These are phyloP conservation scores for Ibycter americanus DNA, from an alignment of 2,797 vertebrate species.

Conservation along the genomic window DNA sequence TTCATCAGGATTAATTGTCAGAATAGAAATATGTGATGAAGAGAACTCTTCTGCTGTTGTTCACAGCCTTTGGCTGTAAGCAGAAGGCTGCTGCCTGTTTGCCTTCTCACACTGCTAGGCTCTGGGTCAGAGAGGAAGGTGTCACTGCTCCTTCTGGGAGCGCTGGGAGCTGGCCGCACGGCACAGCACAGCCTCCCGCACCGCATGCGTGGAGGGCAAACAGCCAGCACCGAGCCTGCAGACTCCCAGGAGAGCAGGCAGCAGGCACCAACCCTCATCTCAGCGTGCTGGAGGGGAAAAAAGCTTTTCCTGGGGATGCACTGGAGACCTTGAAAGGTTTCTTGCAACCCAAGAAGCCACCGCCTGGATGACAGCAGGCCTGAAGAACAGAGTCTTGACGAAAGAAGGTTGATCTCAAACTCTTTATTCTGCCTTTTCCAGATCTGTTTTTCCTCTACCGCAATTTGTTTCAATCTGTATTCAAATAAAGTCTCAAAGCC, in stretches of 20 bases:
- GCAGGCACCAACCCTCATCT: background rate
- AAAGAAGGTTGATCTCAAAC: background rate
- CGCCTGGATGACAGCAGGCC: background rate
- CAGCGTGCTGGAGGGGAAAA: too few species aligned
- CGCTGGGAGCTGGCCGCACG: fast-evolving
- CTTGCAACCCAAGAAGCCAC: background rate
- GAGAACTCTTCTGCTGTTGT: background rate
- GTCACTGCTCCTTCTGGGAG: background rate
- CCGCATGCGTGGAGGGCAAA: fast-evolving
- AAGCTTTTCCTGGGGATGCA: background rate
- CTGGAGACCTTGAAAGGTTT: background rate
- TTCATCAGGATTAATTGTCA: too few species aligned
- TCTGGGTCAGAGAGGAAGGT: background rate
- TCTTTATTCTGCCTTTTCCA: background rate
- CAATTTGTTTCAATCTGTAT: background rate
- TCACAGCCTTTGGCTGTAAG: too few species aligned
- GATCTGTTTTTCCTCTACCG: background rate
- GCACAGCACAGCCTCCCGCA: background rate
- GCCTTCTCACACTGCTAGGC: background rate
- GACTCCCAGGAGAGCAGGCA: background rate
- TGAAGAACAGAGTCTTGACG: background rate
- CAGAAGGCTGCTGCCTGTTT: background rate
- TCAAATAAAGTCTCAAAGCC: background rate
- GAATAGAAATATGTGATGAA: background rate
- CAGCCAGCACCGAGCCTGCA: fast-evolving